Evolutionary conservation across 92 coral and sea anemone genomes (phyloP).

Genomic region (Galaxea fascicularis): DNA sequence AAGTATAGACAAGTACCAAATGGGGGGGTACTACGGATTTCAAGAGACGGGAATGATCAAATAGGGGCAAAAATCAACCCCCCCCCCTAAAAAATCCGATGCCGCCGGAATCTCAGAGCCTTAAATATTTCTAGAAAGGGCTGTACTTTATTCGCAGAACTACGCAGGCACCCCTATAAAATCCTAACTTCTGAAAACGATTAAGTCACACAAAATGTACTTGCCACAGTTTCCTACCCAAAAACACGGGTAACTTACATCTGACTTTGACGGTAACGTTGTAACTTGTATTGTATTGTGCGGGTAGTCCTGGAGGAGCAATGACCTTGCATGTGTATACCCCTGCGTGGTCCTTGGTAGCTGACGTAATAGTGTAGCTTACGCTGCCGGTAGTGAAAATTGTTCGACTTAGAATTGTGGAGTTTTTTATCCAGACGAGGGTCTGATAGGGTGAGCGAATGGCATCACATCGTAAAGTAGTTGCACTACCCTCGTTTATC

Average conservation of each 20-base stretch:
- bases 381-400: not conserved
- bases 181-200: too few species aligned
- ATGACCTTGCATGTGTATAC: constrained; percentile 56
- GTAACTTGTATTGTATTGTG: not conserved
- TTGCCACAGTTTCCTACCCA: too few species aligned
- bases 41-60: too few species aligned
- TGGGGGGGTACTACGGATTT: too few species aligned
- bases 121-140: too few species aligned
- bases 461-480: constrained; percentile 65
- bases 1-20: too few species aligned
- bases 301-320: constrained; percentile 14
- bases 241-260: constrained; percentile 50
- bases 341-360: constrained; percentile 55
- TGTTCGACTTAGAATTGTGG: not conserved
- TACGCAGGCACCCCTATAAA: too few species aligned
- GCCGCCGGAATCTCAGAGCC: too few species aligned
- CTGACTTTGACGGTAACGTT: constrained; percentile 23
- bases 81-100: too few species aligned
- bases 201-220: too few species aligned
- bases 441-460: constrained; percentile 68
- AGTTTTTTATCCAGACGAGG: constrained; percentile 58
- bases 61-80: too few species aligned
- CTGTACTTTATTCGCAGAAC: too few species aligned
- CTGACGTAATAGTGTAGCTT: constrained; percentile 56
- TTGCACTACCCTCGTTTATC: constrained; percentile 36